Conservation (phyloP, 2,888 invertebrate species). For the Cybosia mesomella region DNA sequence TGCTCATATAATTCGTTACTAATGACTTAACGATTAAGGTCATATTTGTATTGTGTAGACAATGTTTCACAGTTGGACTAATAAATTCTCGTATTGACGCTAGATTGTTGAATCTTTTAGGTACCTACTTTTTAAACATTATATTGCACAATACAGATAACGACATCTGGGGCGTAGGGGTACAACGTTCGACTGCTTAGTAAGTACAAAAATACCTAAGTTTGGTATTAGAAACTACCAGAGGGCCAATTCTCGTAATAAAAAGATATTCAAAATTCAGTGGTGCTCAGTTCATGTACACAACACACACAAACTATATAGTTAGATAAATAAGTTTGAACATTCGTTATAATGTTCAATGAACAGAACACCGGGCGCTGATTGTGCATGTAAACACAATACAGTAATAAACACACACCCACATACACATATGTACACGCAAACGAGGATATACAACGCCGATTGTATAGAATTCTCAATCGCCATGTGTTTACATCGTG, state of each 20-base stretch:
- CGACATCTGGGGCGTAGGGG: too few relatives aligned
- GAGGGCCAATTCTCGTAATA: too few relatives aligned
- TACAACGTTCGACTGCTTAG: too few relatives aligned
- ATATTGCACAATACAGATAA: too few relatives aligned
- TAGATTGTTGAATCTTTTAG: too few relatives aligned
- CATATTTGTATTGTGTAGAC: neutral
- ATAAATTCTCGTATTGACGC: too few relatives aligned
- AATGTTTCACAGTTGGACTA: neutral
- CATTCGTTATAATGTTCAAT: slow-evolving; percentile 41
- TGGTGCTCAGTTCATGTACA: too few relatives aligned
- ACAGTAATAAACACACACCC: slow-evolving; percentile 11
- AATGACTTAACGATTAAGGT: neutral
- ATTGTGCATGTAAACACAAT: slow-evolving; percentile 49
- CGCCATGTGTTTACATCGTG: slow-evolving; percentile 57
- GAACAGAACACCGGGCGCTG: slow-evolving; percentile 40
- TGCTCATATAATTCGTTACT: neutral
- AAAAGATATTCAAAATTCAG: too few relatives aligned
- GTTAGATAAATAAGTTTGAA: neutral
- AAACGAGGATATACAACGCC: slow-evolving; percentile 27
- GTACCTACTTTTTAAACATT: too few relatives aligned
- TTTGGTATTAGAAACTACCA: too few relatives aligned
- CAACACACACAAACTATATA: too few relatives aligned
- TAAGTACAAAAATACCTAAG: too few relatives aligned
- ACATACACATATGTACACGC: slow-evolving; percentile 17
- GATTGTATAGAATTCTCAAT: slow-evolving; percentile 37